A percentile compares a stretch with the other conserved stretches of the same genome.
Evolutionary conservation across 2,113 vertebrate species (phyloP).

Genomic region (Psittacara wagleri): DNA sequence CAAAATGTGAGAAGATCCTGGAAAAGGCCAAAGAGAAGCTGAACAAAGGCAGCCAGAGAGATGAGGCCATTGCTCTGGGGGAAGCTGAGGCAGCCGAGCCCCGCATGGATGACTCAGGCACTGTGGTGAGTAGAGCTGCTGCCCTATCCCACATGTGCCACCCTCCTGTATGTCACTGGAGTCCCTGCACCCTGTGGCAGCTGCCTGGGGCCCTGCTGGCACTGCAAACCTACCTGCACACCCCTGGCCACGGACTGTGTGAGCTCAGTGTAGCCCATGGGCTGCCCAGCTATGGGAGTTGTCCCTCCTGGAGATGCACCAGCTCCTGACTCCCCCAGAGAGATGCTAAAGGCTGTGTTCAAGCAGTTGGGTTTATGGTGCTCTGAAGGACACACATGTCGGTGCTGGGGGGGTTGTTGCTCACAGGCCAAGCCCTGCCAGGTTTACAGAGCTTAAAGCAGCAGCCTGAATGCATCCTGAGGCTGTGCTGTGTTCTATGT

Average conservation of each 20-base stretch:
- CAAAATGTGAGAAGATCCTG: slow-evolving; percentile 58
- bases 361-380: neutral
- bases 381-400: neutral
- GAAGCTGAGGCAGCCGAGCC: neutral
- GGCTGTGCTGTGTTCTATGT: neutral
- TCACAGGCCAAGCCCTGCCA: neutral
- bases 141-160: fast-evolving
- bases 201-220: fast-evolving
- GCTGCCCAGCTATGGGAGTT: neutral
- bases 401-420: neutral
- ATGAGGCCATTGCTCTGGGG: neutral
- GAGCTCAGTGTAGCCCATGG: neutral
- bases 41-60: slow-evolving; percentile 20
- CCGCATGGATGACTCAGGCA: fast-evolving
- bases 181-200: no score
- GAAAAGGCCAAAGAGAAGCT: slow-evolving; percentile 50
- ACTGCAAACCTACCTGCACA: neutral
- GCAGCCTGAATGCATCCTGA: neutral
- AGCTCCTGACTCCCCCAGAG: neutral
- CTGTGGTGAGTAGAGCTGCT: neutral
- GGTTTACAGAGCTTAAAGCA: neutral
- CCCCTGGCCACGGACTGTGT: fast-evolving
- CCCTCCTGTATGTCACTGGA: neutral
- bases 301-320: fast-evolving
- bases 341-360: neutral